A percentile compares a stretch with the other conserved stretches of the same genome.
phyloP scores from a whole-genome alignment of 2,113 vertebrate genomes.

The Cyprinodon variegatus region DNA sequence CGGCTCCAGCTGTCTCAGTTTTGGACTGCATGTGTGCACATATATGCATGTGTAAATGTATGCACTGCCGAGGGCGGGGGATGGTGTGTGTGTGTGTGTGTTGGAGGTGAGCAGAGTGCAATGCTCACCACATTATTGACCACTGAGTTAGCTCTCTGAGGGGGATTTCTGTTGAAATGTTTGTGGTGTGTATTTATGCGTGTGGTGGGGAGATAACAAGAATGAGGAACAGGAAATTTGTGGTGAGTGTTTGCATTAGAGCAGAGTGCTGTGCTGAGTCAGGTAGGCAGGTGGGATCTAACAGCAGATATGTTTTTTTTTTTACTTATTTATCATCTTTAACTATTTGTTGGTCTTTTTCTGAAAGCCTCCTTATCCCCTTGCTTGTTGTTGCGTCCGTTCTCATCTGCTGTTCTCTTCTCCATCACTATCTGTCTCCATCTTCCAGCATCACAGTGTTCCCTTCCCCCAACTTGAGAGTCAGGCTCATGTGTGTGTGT shows the following conservation, averaged over 20 bases:
- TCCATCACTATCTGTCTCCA: conserved; percentile 66
- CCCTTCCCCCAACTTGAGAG: conserved; percentile 72
- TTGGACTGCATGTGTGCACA: conserved; percentile 24
- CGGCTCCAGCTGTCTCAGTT: conserved; percentile 74
- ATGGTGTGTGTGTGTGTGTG: conserved; percentile 9
- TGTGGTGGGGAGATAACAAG: conserved; percentile 15
- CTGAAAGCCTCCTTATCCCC: conserved; percentile 9
- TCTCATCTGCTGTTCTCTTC: conserved; percentile 39
- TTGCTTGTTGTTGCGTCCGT: conserved; percentile 26
- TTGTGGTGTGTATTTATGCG: conserved; percentile 36
- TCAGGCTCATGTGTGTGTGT: conserved; percentile 25
- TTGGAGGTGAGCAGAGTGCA: conserved; percentile 7
- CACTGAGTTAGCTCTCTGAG: conserved; percentile 60
- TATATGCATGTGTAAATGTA: conserved; percentile 11
- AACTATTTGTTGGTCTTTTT: neutral
- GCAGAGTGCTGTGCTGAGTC: conserved; percentile 64
- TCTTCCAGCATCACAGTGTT: conserved; percentile 58
- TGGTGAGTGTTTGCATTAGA: conserved; percentile 24
- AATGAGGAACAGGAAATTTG: conserved; percentile 36
- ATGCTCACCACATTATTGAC: conserved; percentile 54
- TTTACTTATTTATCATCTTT: neutral
- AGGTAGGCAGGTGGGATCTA: conserved; percentile 54
- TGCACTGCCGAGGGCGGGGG: conserved; percentile 3
- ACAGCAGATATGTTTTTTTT: neutral
- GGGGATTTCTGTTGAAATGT: conserved; percentile 42